Base-by-base conservation (phyloP, 2,113 vertebrate species). In the Progne subis region DNA sequence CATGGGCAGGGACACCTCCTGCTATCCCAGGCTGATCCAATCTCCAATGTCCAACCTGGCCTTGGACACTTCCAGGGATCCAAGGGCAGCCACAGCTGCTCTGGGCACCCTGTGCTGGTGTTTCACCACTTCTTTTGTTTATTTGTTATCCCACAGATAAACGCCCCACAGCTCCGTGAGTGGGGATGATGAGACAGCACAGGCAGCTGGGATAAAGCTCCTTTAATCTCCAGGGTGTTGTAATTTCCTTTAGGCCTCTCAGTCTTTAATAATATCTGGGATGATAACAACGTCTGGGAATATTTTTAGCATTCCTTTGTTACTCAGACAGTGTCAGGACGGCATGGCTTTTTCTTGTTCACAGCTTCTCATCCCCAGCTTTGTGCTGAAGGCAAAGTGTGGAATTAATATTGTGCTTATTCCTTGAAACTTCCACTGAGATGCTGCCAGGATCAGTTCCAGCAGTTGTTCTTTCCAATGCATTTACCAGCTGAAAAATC, bases 211-310 rank as follows among this genome's bases (percentile, higher is more conserved):
- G 56, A 97, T 92, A 85, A 18, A 50, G 37, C 64, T 94, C 65
- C 84, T 59, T 92, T 94, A 59, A 93, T 95, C 94, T 95, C 92
- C 80, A 64, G 59, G 11, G 32, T 28, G 50, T 9, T 86, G 78
- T 52, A 60, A 82, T 77, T 96, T 97, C 92, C 92, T 93, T 41
- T 37, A 84, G 94, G 72, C 49, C 86, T 68, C 14, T 0, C 41
- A 39, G 31, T 49, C 82, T 90, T 92, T 81, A 92, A 91, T 95
- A 93, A 90, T 72, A 87, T 69, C 83, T 60, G 29, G 32, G 19
- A 72, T 75, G 72, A 82, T 93, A 91, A 88, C 24, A 46, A 5
- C 39, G 39, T n/a, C 63, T 32, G 46, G 63, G 82, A 61, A 15
- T 81, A 84, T 88, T 60, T 84, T 86, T 77, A 56, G 68, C 59